Base-by-base conservation (phyloP, 2,888 invertebrate genomes). In the Onchidella celtica region DNA sequence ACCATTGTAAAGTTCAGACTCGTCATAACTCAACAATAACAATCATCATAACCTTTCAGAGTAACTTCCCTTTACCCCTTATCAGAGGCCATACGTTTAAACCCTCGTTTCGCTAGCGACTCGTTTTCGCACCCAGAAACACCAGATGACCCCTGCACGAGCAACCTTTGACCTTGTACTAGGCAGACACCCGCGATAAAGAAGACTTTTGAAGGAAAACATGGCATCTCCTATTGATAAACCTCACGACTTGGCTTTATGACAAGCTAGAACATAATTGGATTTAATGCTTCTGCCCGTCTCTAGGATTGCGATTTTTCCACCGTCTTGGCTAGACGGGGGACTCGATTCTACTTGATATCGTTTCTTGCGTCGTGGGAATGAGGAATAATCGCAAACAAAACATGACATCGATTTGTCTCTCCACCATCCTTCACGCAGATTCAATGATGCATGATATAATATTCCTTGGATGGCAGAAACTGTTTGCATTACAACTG, bases 71-170 rank as follows among this genome's bases (percentile, higher is more conserved):
- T n/a, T 34, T 1, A 29, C 24, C 9, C 73, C 3, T 27, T 73
- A 73, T 73, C 73, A 38, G 24, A 17, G 21, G 6, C 9, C 61
- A 36, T 24, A 1, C 17, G n/a, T 24, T 73, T n/a, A 38, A 61
- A 61, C 34, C 34, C n/a, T 61, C 38, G 24, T 2, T 59, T 36
- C 73, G 36, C 17, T 47, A 11, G 6, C 47, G 29, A 1, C 38
- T 59, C 24, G n/a, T 47, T 47, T 47, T 47, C 34, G 32, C 32
- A 47, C 32, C 38, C 17, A 29, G 21, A 6, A 24, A 73, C 2
- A 36, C 75, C 75, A 75, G 75, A 34, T 75, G 75, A 75, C 75
- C 63, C 74, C 29, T 1, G 75, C 75, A 75, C 75, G 75, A 63
- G 75, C 75, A 29, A 75, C 65, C 75, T 17, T 9, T 75, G 75